These are phyloP conservation scores for Ricordea florida DNA, from an alignment of 92 coral and sea anemone genomes.

Conservation along the genomic window DNA sequence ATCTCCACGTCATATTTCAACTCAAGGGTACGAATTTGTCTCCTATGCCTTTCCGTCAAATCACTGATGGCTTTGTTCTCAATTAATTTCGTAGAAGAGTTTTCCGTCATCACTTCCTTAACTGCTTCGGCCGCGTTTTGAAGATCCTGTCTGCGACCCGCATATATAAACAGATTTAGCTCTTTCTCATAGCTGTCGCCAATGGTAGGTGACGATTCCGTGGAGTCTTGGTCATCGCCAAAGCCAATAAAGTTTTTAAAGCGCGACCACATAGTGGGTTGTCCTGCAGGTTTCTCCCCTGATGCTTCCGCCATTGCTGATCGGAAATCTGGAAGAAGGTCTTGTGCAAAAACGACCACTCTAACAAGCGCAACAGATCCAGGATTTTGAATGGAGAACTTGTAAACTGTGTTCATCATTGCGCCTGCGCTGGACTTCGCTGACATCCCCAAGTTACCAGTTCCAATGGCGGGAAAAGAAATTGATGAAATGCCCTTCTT, in stretches of 20 bases:
- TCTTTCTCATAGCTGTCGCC: too few species aligned
- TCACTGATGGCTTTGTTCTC: background rate
- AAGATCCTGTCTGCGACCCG: slow-evolving; percentile 16
- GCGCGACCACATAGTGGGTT: too few species aligned
- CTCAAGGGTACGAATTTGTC: slow-evolving; percentile 6
- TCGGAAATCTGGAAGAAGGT: slow-evolving; percentile 13
- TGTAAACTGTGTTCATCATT: slow-evolving; percentile 3
- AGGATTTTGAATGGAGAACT: background rate
- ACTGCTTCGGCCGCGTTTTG: slow-evolving; percentile 28
- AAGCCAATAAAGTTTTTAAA: too few species aligned
- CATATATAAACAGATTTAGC: background rate
- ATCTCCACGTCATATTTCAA: slow-evolving; percentile 5
- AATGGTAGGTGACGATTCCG: too few species aligned
- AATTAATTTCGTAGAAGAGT: slow-evolving; percentile 22
- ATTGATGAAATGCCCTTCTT: slow-evolving; percentile 3
- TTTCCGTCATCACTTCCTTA: slow-evolving; percentile 10
- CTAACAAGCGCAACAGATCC: slow-evolving; percentile 19
- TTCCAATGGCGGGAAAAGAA: slow-evolving; percentile 60
- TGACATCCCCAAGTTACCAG: slow-evolving; percentile 14
- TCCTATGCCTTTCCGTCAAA: background rate
- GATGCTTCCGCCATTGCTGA: background rate
- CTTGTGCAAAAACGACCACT: slow-evolving; percentile 7
- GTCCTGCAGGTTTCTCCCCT: too few species aligned
- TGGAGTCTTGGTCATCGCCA: too few species aligned
- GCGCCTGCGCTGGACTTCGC: slow-evolving; percentile 24